Base-by-base conservation (phyloP, 2,888 invertebrate genomes). In the Hypercompe scribonia region DNA sequence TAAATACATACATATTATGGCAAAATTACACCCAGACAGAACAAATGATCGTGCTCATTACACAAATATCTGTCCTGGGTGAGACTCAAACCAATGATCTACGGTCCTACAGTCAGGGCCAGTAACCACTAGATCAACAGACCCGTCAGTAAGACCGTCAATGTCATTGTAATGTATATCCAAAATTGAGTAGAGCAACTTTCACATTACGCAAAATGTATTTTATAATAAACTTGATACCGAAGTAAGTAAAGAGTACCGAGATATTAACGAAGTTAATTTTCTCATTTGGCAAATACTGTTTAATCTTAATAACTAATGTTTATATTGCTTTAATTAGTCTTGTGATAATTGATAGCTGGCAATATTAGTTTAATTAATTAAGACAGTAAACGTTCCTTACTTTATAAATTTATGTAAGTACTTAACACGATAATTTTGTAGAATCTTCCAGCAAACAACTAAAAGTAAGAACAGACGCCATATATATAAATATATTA, bases 361-460 rank as follows among this genome's bases (percentile, higher is more conserved):
- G 36, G 28, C 54, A 58, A 68, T 33, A 68, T 68, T 68, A 58
- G 54, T 21, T 68, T 34, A 58, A 54, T 68, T 54, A 68, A 68
- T 68, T 68, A 58, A 46, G 10, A 66, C 31, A 66, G 46, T 46
- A 31, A 66, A 11, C 46, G 31, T 46, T n/a, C n/a, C 24, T 28
- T 28, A 36, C 34, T 33, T 15, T 68, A 34, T n/a, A 28, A 34
- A 66, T 66, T 42, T 15, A 31, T 15, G 18, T 46, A n/a, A 54
- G n/a, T 7, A 61, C 31, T 11, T 58, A 13, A 15, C 18, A 31
- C 15, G 61, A 61, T 31, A 61, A 31, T 18, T 31, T 61, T 18
- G 61, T 31, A 7, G 31, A 61, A 4, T 31, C 58, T 28, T 58
- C 28, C 28, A 58, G 28, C 50, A 24, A 24, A 15, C 2, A 15